phyloP scores from a whole-genome alignment of 37 sponge, comb jelly and placozoan genomes.

The Axinella damicornis region DNA sequence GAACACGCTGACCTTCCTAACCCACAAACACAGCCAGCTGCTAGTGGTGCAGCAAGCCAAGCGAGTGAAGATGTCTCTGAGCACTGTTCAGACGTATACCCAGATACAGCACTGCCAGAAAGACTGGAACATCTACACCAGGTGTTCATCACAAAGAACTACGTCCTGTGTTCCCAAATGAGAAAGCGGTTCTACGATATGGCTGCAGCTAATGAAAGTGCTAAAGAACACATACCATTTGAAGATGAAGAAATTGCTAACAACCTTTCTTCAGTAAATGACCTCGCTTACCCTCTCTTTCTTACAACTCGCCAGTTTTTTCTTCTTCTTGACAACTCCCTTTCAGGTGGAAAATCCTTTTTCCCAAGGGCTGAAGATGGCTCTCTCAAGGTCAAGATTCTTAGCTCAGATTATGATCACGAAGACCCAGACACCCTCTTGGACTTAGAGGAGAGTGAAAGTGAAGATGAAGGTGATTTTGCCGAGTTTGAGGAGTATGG shows the following conservation, averaged over 20 bases:
- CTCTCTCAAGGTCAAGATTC: conserved; percentile 45
- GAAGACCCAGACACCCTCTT: too few species aligned
- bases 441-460: conserved; percentile 38
- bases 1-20: too few species aligned
- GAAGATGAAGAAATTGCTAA: conserved; percentile 22
- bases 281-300: conserved; percentile 74
- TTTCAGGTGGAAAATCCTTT: conserved; percentile 50
- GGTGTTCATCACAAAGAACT: conserved; percentile 86
- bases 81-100: too few species aligned
- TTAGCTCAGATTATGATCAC: conserved; percentile 62
- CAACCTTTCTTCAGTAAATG: conserved; percentile 23
- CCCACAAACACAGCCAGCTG: too few species aligned
- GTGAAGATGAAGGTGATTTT: conserved; percentile 15
- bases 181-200: conserved; percentile 74
- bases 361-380: conserved; percentile 62
- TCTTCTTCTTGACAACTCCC: conserved; percentile 66
- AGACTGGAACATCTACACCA: conserved; percentile 70
- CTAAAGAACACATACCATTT: conserved; percentile 19
- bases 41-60: too few species aligned
- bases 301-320: conserved; percentile 72
- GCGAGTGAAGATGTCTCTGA: too few species aligned
- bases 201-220: conserved; percentile 17
- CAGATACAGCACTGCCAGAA: too few species aligned
- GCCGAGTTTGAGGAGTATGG: too few species aligned
- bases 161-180: conserved; percentile 74